Conservation (phyloP, 2,797 vertebrate genomes). For the Cygnus olor region DNA sequence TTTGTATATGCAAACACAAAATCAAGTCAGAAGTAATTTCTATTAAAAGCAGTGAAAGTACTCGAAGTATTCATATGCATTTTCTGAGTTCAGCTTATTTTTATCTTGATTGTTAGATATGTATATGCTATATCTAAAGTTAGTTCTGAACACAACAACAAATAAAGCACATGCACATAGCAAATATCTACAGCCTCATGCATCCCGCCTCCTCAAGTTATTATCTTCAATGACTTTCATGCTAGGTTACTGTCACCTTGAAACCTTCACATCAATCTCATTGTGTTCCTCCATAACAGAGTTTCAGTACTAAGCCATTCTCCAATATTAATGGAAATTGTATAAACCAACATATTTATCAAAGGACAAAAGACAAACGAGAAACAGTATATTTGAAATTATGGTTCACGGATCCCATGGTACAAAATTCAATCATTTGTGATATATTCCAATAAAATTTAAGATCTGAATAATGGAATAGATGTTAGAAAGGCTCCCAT, state of each 20-base stretch:
- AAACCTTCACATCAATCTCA: not conserved
- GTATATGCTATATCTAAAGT: not conserved
- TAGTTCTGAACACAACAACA: not conserved
- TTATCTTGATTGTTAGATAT: not conserved
- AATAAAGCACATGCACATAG: not conserved
- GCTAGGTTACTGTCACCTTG: not conserved
- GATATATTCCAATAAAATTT: not conserved
- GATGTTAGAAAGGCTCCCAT: not conserved
- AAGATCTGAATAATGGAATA: not conserved
- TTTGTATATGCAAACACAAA: slow-evolving; percentile 28
- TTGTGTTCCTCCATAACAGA: not conserved
- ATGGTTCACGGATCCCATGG: not conserved
- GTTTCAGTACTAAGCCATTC: not conserved
- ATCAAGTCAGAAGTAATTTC: not conserved
- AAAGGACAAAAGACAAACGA: not conserved
- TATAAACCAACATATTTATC: not conserved
- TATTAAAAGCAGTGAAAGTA: not conserved
- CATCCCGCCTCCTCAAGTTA: not conserved
- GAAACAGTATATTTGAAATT: not conserved
- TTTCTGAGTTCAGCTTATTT: not conserved
- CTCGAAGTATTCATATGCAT: not conserved
- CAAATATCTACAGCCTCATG: not conserved
- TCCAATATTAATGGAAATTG: not conserved
- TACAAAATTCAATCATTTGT: not conserved
- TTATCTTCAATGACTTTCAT: not conserved